Evolutionary conservation across 2,113 vertebrate genomes (phyloP).

Genomic region (Percina caprodes): DNA sequence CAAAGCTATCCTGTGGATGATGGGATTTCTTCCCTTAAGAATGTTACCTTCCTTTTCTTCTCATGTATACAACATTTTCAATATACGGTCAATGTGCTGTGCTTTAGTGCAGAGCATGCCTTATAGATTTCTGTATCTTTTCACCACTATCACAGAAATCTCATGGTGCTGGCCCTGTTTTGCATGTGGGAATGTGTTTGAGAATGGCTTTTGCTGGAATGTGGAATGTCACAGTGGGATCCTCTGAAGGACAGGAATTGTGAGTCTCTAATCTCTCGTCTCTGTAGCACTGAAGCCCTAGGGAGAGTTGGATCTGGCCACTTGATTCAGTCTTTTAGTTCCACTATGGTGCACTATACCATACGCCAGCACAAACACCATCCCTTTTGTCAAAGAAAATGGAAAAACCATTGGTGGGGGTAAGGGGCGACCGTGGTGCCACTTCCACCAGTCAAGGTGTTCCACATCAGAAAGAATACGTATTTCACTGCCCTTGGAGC

Average conservation of each 20-base stretch:
- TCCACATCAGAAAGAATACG: conserved; percentile 74
- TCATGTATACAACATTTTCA: conserved; percentile 67
- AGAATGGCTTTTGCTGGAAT: conserved; percentile 60
- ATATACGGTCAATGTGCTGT: conserved; percentile 54
- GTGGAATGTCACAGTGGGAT: conserved; percentile 72
- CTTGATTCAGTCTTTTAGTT: conserved; percentile 83
- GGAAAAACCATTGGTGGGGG: conserved; percentile 64
- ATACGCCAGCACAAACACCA: conserved; percentile 67
- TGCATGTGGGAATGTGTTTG: conserved; percentile 63
- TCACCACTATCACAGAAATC: conserved; percentile 50
- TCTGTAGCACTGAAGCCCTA: conserved; percentile 65
- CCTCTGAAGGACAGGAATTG: conserved; percentile 70
- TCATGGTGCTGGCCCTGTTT: conserved; percentile 57
- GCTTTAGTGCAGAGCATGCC: conserved; percentile 29
- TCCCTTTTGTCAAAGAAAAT: conserved; percentile 64
- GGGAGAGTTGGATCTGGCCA: conserved; percentile 79
- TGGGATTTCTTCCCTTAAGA: conserved; percentile 50
- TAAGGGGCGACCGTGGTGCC: conserved; percentile 11
- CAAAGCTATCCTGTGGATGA: conserved; percentile 59
- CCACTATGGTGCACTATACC: conserved; percentile 70
- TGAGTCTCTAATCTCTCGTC: conserved; percentile 78
- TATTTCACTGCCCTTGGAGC: conserved; percentile 63
- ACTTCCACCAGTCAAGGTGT: conserved; percentile 47
- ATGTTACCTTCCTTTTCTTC: conserved; percentile 55
- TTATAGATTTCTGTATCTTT: conserved; percentile 55